Evolutionary conservation across 2,797 vertebrate species (phyloP).

Genomic region (Poeciliopsis paucimaculata): DNA sequence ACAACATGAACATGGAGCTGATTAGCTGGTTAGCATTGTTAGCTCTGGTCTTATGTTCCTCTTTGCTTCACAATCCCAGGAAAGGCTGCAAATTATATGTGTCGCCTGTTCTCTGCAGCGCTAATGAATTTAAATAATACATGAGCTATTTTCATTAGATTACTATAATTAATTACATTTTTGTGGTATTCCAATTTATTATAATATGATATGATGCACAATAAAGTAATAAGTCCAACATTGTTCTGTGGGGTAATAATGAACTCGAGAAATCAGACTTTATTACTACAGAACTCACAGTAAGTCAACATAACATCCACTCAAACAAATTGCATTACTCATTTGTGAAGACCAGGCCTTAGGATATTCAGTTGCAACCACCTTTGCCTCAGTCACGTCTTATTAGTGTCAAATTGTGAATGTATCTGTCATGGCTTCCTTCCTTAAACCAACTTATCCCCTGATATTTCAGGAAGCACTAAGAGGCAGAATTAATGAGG

Average conservation of each 20-base stretch:
- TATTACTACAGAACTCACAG: conserved; percentile 8
- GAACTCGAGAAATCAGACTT: neutral
- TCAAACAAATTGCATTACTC: conserved; percentile 2
- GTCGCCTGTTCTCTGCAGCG: neutral
- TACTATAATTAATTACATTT: neutral
- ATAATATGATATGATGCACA: neutral
- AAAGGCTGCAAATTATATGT: neutral
- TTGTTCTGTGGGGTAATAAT: neutral
- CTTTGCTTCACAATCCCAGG: neutral
- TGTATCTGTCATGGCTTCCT: conserved; percentile 25
- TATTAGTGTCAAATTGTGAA: conserved; percentile 15
- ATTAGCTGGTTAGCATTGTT: neutral
- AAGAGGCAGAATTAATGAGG: conserved; percentile 28
- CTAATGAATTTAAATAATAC: neutral
- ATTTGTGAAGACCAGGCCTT: neutral
- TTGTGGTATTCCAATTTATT: neutral
- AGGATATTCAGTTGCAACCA: conserved; percentile 17
- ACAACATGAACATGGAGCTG: no score
- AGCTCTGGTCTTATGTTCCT: neutral
- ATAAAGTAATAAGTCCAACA: neutral
- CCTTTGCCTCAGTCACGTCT: conserved; percentile 6
- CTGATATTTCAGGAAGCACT: conserved; percentile 34
- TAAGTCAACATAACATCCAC: neutral
- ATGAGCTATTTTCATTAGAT: neutral
- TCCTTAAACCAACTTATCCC: conserved; percentile 7